Percentiles rank a stretch among this genome's conserved stretches.
Evolutionary conservation across 2,113 vertebrate species (phyloP).

Genomic region (Caloenas nicobarica): DNA sequence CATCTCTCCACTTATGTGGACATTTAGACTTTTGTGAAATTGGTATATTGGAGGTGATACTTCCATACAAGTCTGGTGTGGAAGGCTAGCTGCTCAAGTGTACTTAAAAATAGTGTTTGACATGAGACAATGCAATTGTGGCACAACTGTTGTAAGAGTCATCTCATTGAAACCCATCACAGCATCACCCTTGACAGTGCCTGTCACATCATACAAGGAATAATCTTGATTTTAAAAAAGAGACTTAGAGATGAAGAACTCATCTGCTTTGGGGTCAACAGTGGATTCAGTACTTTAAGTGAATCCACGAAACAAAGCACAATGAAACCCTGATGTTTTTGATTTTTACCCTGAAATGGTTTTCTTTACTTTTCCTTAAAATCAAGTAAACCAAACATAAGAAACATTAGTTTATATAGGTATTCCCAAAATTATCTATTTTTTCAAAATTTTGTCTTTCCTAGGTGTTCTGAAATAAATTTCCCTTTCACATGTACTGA

Average conservation of each 20-base stretch:
- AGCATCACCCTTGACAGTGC: not conserved
- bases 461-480: not conserved
- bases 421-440: not conserved
- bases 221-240: not conserved
- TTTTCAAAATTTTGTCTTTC: not conserved
- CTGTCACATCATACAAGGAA: not conserved
- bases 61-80: not conserved
- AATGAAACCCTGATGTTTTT: not conserved
- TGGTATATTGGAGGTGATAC: not conserved
- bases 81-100: not conserved
- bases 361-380: not conserved
- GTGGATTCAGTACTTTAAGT: not conserved
- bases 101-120: not conserved
- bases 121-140: not conserved
- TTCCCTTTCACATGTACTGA: rapidly evolving
- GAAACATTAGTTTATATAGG: not conserved
- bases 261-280: not conserved
- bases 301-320: not conserved
- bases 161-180: not conserved
- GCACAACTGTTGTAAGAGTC: not conserved
- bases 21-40: not conserved
- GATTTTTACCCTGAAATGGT: not conserved
- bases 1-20: not conserved
- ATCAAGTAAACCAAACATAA: not conserved
- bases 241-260: not conserved